Evolutionary conservation across 2,113 vertebrate genomes (phyloP).

Genomic region (rabbit (Oryctolagus cuniculus)): DNA sequence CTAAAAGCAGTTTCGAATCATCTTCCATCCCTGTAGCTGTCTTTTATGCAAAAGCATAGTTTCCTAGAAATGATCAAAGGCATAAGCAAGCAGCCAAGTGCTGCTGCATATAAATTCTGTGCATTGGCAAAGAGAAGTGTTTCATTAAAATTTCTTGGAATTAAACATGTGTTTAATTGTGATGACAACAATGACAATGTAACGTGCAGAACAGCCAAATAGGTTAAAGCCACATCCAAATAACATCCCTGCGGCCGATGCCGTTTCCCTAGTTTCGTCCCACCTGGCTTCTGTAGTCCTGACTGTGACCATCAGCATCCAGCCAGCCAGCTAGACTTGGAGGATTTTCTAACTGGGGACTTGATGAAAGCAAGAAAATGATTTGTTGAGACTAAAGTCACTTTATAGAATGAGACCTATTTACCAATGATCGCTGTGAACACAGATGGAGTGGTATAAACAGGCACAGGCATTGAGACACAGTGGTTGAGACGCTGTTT

Average conservation of each 20-base stretch:
- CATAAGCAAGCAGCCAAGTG: slow-evolving; percentile 45
- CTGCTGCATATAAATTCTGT: slow-evolving; percentile 37
- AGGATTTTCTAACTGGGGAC: background rate
- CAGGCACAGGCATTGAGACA: background rate
- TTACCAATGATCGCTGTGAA: background rate
- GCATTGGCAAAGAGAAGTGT: slow-evolving; percentile 40
- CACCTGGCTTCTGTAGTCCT: background rate
- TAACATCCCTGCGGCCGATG: background rate
- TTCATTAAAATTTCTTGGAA: slow-evolving; percentile 59
- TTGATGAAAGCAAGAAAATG: slow-evolving; percentile 4
- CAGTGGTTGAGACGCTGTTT: too few species aligned
- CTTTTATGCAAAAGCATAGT: slow-evolving; percentile 29
- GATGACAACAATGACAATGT: background rate
- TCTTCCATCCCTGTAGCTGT: slow-evolving; percentile 38
- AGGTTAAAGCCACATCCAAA: background rate
- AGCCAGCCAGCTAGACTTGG: background rate
- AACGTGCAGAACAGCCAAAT: background rate
- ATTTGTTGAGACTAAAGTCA: background rate
- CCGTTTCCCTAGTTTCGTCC: background rate
- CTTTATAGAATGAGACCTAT: background rate
- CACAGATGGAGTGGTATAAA: background rate
- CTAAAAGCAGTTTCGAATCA: slow-evolving; percentile 53
- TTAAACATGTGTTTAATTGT: slow-evolving; percentile 41
- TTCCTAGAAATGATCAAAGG: slow-evolving; percentile 48
- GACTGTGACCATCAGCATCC: background rate